Evolutionary conservation across 2,113 vertebrate species (phyloP).

Genomic region (Barnardius zonarius): DNA sequence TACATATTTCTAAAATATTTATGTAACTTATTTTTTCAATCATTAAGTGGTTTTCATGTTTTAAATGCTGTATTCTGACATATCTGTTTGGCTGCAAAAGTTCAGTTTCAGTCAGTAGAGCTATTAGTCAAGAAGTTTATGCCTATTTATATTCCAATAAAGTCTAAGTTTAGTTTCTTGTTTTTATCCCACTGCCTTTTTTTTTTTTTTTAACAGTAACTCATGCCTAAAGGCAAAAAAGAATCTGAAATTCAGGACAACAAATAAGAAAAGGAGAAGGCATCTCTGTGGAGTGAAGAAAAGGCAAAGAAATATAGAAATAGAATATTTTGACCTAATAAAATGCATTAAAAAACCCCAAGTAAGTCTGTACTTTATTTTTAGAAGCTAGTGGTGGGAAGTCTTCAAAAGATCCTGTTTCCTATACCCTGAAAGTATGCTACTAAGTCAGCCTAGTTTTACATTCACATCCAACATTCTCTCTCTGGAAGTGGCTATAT

Average conservation of each 20-base stretch:
- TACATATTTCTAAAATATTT: background rate
- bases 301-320: background rate
- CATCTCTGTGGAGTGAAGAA: background rate
- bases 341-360: background rate
- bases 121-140: background rate
- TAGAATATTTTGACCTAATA: background rate
- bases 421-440: background rate
- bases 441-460: background rate
- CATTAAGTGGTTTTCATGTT: background rate
- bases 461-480: background rate
- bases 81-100: background rate
- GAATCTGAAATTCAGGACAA: background rate
- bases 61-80: background rate
- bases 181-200: background rate
- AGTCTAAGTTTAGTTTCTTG: background rate
- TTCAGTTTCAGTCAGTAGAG: background rate
- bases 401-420: background rate
- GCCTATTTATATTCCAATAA: background rate
- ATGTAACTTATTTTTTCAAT: background rate
- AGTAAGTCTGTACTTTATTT: background rate
- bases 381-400: background rate
- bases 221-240: background rate
- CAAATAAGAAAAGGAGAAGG: background rate
- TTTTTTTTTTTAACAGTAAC: background rate
- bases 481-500: background rate